These are phyloP conservation scores for Lycaon pictus DNA, from an alignment of 2,113 vertebrate species.

Conservation along the genomic window DNA sequence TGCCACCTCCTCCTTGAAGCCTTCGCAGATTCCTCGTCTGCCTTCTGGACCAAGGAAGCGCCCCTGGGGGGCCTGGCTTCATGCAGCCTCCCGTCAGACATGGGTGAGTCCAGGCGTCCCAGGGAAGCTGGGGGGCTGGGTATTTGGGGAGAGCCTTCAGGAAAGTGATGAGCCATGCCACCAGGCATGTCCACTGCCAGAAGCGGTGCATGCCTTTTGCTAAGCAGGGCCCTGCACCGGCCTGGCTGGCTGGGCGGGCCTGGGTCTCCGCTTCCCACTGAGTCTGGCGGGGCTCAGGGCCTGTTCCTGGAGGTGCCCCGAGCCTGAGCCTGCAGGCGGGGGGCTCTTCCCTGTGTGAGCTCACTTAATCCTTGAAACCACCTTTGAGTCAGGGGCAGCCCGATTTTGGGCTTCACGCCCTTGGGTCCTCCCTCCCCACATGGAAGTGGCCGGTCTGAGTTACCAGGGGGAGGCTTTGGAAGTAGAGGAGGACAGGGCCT, in stretches of 20 bases:
- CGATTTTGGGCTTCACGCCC: accelerated
- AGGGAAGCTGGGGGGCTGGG: background rate
- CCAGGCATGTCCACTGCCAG: background rate
- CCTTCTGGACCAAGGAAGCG: background rate
- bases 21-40: background rate
- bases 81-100: background rate
- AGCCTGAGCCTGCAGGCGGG: accelerated
- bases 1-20: background rate
- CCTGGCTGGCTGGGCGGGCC: background rate
- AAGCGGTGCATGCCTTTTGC: background rate
- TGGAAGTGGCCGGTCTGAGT: background rate
- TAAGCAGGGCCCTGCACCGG: background rate
- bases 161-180: background rate
- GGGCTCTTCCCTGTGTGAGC: background rate
- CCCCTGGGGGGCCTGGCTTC: background rate
- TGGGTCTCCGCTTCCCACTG: background rate
- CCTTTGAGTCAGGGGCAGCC: background rate
- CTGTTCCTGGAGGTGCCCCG: background rate
- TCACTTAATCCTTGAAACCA: background rate
- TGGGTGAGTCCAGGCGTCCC: background rate
- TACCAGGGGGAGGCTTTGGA: accelerated
- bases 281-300: accelerated
- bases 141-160: background rate
- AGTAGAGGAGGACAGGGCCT: background rate
- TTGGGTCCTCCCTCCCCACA: accelerated